Conservation (phyloP, 64 coral and sea anemone genomes). For the Anthopleura sola region DNA sequence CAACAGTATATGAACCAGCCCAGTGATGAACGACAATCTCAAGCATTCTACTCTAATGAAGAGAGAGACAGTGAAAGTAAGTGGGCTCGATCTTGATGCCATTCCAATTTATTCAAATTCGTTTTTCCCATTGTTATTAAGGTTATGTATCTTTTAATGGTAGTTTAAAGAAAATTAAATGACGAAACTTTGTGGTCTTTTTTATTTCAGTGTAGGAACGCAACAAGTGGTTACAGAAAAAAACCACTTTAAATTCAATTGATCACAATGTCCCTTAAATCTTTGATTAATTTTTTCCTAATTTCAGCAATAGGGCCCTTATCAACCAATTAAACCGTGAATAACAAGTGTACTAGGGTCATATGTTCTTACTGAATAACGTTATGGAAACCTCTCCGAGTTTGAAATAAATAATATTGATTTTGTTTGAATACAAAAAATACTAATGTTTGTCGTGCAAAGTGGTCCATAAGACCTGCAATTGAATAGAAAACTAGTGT, state of each 20-base stretch:
- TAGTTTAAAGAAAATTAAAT: too few relatives aligned
- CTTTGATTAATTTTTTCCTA: neutral
- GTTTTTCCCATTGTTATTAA: neutral
- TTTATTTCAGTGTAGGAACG: too few relatives aligned
- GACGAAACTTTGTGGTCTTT: too few relatives aligned
- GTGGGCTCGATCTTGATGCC: neutral
- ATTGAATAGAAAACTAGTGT: too few relatives aligned
- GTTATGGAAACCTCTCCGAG: too few relatives aligned
- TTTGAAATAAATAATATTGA: too few relatives aligned
- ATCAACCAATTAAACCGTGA: neutral
- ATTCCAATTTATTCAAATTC: neutral
- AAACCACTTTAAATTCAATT: neutral
- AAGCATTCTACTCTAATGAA: neutral
- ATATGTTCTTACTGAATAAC: too few relatives aligned
- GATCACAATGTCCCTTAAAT: neutral
- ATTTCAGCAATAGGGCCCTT: neutral
- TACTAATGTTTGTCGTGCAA: too few relatives aligned
- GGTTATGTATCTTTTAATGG: neutral
- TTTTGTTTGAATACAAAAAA: too few relatives aligned
- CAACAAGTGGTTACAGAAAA: too few relatives aligned
- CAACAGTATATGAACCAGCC: neutral
- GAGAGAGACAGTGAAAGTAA: neutral
- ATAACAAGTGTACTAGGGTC: neutral
- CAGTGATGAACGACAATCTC: neutral
- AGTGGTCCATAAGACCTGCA: too few relatives aligned